These are phyloP conservation scores for Trachurus trachurus DNA, from an alignment of 2,797 vertebrate species.

Conservation along the genomic window DNA sequence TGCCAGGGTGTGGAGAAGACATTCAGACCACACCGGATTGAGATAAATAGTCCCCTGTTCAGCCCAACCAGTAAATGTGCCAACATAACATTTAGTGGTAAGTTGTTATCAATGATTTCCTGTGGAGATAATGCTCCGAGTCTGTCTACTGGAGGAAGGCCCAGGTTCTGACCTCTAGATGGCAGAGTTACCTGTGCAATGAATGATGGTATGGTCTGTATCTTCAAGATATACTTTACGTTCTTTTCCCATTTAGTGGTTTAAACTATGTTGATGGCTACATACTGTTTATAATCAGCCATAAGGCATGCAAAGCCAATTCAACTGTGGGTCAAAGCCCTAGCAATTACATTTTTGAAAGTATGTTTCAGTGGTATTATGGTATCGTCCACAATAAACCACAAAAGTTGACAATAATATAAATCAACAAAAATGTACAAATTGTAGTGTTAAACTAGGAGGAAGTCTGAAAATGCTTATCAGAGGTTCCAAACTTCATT, in stretches of 20 bases:
- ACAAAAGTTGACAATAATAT: not conserved
- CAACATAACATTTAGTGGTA: not conserved
- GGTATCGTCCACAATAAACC: not conserved
- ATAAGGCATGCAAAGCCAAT: not conserved
- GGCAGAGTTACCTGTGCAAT: conserved; percentile 20
- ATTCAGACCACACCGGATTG: not conserved
- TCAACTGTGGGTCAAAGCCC: not conserved
- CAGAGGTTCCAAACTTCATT: not conserved
- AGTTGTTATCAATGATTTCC: not conserved
- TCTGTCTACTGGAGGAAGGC: not conserved
- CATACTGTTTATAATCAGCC: not conserved
- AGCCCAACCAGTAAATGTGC: not conserved
- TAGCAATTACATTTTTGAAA: not conserved
- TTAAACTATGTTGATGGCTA: not conserved
- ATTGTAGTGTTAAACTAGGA: not conserved
- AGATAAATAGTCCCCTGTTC: not conserved
- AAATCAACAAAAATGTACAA: not conserved
- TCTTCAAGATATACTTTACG: not conserved
- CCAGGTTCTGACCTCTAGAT: conserved; percentile 33
- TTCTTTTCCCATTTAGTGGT: not conserved
- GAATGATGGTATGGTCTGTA: not conserved
- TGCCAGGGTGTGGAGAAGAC: too few species aligned
- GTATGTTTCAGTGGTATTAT: not conserved
- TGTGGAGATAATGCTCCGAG: not conserved
- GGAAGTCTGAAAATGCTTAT: not conserved